These are phyloP conservation scores for Leucoraja ocellata DNA, from an alignment of 2,797 vertebrate species.

Conservation along the genomic window DNA sequence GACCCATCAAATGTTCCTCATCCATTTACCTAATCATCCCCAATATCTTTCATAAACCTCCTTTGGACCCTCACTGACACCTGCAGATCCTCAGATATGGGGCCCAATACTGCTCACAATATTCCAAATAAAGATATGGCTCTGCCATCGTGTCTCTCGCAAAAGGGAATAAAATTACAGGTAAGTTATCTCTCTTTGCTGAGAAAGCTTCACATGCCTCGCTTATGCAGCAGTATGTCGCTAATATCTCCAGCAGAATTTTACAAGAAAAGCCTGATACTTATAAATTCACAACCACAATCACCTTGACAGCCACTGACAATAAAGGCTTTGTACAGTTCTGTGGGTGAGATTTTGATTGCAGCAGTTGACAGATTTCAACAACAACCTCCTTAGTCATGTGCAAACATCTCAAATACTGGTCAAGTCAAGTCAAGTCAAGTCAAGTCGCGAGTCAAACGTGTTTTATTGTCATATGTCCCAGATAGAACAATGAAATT, in stretches of 20 bases:
- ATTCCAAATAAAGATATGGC: no score
- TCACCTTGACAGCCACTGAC: background rate
- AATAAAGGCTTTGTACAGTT: background rate
- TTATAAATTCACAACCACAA: background rate
- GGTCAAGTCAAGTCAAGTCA: background rate
- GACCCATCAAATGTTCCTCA: no score
- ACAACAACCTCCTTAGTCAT: background rate
- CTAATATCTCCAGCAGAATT: no score
- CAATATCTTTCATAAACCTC: no score
- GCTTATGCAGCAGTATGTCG: no score
- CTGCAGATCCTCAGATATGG: no score
- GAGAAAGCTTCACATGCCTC: background rate
- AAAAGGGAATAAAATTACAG: background rate
- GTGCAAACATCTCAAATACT: background rate
- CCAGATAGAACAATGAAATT: no score
- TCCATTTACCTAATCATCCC: no score
- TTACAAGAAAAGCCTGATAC: background rate
- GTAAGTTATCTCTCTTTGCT: background rate
- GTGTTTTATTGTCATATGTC: no score
- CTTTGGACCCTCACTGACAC: no score
- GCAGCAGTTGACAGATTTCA: background rate
- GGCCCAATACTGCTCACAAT: no score
- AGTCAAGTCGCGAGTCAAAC: no score
- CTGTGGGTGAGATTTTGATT: background rate
- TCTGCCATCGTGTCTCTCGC: background rate